Conservation (phyloP, 2,113 vertebrate genomes). For the Calidris pugnax region DNA sequence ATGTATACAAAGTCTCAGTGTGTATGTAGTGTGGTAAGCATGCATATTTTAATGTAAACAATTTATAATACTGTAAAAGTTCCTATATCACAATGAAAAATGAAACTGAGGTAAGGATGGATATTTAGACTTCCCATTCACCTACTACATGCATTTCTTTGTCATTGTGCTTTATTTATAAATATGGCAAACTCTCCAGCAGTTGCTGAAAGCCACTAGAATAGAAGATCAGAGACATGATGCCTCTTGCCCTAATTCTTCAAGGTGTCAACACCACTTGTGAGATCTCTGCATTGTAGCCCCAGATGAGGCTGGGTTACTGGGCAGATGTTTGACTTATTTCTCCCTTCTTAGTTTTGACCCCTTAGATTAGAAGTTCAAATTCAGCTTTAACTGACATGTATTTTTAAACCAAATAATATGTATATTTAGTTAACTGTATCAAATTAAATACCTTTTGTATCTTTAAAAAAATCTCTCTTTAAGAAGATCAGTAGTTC, state of each 20-base stretch:
- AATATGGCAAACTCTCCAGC: background rate
- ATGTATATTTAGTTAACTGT: slow-evolving; percentile 17
- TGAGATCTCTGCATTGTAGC: background rate
- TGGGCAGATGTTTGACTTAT: background rate
- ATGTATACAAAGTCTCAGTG: slow-evolving; percentile 4
- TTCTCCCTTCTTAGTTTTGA: slow-evolving; percentile 23
- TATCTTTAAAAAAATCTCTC: slow-evolving; percentile 12
- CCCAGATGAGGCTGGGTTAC: background rate
- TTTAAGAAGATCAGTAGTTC: slow-evolving; percentile 21
- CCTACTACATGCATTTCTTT: background rate
- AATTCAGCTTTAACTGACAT: background rate
- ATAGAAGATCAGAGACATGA: background rate
- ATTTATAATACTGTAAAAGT: background rate
- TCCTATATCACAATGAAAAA: background rate
- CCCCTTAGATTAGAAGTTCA: slow-evolving; percentile 8
- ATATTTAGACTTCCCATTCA: background rate
- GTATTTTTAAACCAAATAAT: slow-evolving; percentile 13
- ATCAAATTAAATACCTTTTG: slow-evolving; percentile 22
- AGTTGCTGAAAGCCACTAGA: background rate
- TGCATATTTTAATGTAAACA: slow-evolving; percentile 16
- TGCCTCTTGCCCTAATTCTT: slow-evolving; percentile 16
- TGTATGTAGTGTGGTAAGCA: background rate
- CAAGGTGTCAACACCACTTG: background rate
- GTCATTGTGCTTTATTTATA: background rate
- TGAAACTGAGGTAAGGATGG: background rate